Base-by-base conservation (phyloP, 2,888 invertebrate genomes). In the Vandiemenella viatica region DNA sequence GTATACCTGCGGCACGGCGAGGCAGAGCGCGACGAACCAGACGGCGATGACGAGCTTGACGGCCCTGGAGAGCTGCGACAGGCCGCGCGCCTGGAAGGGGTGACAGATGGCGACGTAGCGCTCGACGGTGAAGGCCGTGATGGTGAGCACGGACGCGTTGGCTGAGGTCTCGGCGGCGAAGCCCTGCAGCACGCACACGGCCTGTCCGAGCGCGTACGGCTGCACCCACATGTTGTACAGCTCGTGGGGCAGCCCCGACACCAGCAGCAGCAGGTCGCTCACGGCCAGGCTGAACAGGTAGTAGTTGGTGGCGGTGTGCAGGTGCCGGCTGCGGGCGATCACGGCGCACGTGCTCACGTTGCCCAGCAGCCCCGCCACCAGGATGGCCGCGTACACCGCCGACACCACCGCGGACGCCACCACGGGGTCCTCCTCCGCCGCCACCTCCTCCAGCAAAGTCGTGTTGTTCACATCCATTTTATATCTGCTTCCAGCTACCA, bases 251-350 rank as follows among this genome's bases (percentile, higher is more conserved):
- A 90, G 67, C 6, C 90, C 90, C 60, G 82, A 76, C 6, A 83
- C 63, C 19, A 86, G 67, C 8, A 86, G 69, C 43, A 86, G 68
- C 10, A 87, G 67, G 65, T 88, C 87, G 2, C 84, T 83, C 15
- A 86, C 72, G 1, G 87, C 83, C 55, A 86, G 68, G 60, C 81
- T 83, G 68, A 86, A 83, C 32, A 87, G 71, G 62, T 87, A 87
- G 63, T 82, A 86, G 66, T 87, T 87, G 5, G 87, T 87, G 2
- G 85, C 82, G 1, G 86, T 86, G 65, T 84, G 85, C 86, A 87
- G 86, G 53, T 81, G 80, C 49, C 77, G 74, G 61, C 85, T 86
- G 45, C 76, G 70, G 1, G 79, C 75, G 38, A 88, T 85, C 5
- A 88, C 85, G 8, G 85, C 71, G 61, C 86, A 86, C 1, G 85